Conservation (phyloP, 2,797 vertebrate species). For the Eulemur rubriventer region DNA sequence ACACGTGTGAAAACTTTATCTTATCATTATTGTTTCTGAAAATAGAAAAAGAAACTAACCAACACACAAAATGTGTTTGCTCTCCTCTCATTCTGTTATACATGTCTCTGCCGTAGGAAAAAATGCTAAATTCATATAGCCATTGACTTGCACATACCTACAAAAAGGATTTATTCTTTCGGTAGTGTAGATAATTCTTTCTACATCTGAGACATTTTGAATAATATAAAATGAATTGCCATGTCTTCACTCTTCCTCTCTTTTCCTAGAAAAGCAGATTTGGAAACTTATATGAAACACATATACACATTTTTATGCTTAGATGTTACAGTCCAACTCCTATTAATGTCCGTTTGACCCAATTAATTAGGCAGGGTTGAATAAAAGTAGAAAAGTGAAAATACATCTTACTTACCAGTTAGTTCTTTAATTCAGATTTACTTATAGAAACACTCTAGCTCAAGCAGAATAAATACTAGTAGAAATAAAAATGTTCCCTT, state of each 20-base stretch:
- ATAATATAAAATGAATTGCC: not conserved
- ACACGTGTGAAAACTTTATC: not conserved
- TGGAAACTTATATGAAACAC: not conserved
- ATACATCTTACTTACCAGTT: not conserved
- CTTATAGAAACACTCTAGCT: constrained; percentile 51
- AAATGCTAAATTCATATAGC: not conserved
- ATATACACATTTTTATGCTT: not conserved
- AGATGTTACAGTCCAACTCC: not conserved
- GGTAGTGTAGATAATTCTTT: not conserved
- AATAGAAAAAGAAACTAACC: not conserved
- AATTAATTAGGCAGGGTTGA: not conserved
- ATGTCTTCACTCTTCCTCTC: not conserved
- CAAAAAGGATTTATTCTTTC: not conserved
- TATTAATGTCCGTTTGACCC: not conserved
- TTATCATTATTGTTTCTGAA: not conserved
- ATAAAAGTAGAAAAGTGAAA: not conserved
- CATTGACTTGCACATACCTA: not conserved
- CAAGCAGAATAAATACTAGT: constrained; percentile 40
- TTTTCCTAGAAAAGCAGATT: not conserved
- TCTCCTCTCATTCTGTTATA: not conserved
- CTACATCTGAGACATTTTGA: not conserved
- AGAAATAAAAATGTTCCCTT: constrained; percentile 36
- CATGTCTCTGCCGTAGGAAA: not conserved
- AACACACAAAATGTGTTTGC: not conserved
- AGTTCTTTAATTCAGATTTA: constrained; percentile 25